Evolutionary conservation across 1,140 invertebrate species (phyloP), one percentile per base, ranked within the genome.

Genomic region (Hylaeus volcanicus): DNA sequence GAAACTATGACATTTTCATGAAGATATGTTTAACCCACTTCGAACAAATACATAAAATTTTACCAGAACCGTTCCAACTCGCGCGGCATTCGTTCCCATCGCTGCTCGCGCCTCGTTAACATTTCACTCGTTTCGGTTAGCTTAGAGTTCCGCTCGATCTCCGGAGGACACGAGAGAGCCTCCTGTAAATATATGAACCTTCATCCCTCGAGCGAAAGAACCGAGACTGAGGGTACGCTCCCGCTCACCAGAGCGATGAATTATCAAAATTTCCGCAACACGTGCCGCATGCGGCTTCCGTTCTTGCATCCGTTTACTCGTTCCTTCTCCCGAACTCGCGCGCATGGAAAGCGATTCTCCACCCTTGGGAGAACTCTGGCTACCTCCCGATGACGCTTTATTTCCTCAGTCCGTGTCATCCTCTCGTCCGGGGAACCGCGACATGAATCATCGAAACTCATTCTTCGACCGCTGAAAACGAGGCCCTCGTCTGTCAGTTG

Each of bases 221-320:
- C 2, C 39, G 43, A 1, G 26, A 8, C 15, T 2, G 37, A 15
- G 43, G 55, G 39, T 39, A 26, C 64, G 63, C 43, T 41, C 26
- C 41, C 5, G 56, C 60, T 60, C 61, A 56, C 41, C 68, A 8
- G 51, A 37, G 55, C 60, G 71, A 88, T 88, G 78, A 89, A 86
- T 89, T 87, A 88, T 89, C 79, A 83, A 89, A 87, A 89, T 79
- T 88, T 83, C 82, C 74, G 85, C 79, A 79, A 85, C 74, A 79
- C 74, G 77, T 78, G 56, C 73, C 72, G 74, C 79, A 82, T 56
- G 45, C 74, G 14, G 9, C 26, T 11, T 5, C 53, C 11, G 5
- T 15, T 37, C 9, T 12, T 51, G 51, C 51, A 11, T 69, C 51
- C 14, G 1, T 48, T 55, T 48, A n/a, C 63, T 65, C 5, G 12